Evolutionary conservation across 2,113 vertebrate species (phyloP).

Genomic region (Orientallactaga bullata): DNA sequence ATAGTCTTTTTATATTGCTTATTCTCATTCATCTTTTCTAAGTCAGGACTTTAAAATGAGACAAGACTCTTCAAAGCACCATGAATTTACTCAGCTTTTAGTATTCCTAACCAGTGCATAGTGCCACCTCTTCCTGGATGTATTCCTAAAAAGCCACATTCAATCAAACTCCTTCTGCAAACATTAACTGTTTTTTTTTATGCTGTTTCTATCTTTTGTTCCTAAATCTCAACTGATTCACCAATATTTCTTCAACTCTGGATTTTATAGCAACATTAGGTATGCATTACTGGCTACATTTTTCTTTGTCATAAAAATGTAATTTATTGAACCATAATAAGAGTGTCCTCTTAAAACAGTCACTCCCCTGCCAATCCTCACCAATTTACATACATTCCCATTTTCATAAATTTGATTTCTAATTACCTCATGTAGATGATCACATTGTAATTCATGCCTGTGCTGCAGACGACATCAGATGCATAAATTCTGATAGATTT

Average conservation of each 20-base stretch:
- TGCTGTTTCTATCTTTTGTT: constrained; percentile 35
- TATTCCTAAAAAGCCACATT: constrained; percentile 39
- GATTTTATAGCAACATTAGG: constrained; percentile 66
- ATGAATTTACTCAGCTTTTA: constrained; percentile 47
- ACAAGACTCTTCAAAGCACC: not conserved
- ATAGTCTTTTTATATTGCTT: constrained; percentile 32
- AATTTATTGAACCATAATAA: constrained; percentile 75
- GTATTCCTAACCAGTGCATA: not conserved
- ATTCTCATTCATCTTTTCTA: constrained; percentile 56
- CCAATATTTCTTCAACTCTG: constrained; percentile 55
- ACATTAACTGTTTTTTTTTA: constrained; percentile 27
- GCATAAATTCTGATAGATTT: constrained; percentile 37
- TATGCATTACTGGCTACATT: constrained; percentile 63
- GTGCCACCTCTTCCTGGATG: not conserved
- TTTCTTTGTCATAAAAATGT: constrained; percentile 74
- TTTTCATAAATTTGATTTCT: constrained; percentile 74
- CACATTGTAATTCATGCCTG: constrained; percentile 64
- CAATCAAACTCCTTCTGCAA: constrained; percentile 40
- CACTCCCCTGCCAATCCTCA: constrained; percentile 69
- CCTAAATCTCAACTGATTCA: constrained; percentile 62
- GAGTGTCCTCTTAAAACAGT: constrained; percentile 68
- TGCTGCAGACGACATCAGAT: constrained; percentile 39
- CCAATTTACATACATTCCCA: constrained; percentile 72
- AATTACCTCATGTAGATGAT: constrained; percentile 63
- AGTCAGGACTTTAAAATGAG: constrained; percentile 37